These are phyloP conservation scores for Drosophila suboccidentalis DNA, from an alignment of 2,888 invertebrate species.

Conservation along the genomic window DNA sequence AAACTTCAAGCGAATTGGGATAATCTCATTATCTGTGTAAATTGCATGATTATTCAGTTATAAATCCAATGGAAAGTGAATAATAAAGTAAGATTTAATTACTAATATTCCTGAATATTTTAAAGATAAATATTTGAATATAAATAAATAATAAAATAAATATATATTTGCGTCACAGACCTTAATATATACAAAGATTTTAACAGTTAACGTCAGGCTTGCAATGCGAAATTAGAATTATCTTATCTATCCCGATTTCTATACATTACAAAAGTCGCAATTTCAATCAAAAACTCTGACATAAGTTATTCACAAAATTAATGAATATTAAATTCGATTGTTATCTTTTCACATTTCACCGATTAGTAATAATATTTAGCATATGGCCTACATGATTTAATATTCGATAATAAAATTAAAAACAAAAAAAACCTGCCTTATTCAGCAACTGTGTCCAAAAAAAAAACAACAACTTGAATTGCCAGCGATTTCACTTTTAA, in stretches of 20 bases:
- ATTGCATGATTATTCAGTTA: not conserved
- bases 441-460: conserved; percentile 24
- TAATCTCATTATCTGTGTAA: conserved; percentile 34
- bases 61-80: not conserved
- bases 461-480: conserved; percentile 42
- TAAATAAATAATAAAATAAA: not conserved
- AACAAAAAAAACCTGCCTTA: conserved; percentile 21
- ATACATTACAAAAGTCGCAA: not conserved
- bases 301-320: not conserved
- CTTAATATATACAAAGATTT: not conserved
- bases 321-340: not conserved
- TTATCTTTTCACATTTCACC: not conserved
- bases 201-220: not conserved
- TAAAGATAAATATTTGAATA: not conserved
- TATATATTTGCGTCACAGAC: no score
- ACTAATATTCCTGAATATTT: not conserved
- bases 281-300: not conserved
- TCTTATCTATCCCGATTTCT: not conserved
- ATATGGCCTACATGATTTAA: conserved; percentile 8
- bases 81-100: not conserved
- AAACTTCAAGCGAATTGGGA: not conserved
- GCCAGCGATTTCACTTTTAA: conserved; percentile 67
- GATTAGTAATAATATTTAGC: not conserved
- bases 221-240: not conserved
- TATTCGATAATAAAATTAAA: not conserved